These are phyloP conservation scores for Esperia sulphurella DNA, from an alignment of 2,888 invertebrate species.

Conservation along the genomic window DNA sequence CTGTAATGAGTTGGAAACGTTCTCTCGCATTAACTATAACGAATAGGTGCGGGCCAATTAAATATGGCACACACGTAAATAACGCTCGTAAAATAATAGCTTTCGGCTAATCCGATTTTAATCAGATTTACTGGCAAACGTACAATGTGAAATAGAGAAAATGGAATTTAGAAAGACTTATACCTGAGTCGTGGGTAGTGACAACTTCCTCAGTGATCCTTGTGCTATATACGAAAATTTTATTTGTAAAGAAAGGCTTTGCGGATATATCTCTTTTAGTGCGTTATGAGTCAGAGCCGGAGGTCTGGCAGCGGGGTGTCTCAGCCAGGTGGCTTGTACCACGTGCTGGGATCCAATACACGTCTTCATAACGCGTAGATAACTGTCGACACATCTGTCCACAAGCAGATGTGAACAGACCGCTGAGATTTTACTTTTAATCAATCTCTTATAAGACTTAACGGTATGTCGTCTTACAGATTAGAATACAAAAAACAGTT, in stretches of 20 bases:
- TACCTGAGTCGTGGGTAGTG: neutral
- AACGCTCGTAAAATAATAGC: constrained; percentile 49
- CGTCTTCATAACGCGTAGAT: constrained; percentile 39
- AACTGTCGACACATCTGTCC: constrained; percentile 47
- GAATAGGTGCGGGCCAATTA: constrained; percentile 63
- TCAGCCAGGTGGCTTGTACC: constrained; percentile 48
- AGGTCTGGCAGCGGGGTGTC: constrained; percentile 45
- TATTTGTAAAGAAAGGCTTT: constrained; percentile 32
- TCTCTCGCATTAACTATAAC: constrained; percentile 55
- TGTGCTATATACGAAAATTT: constrained; percentile 14
- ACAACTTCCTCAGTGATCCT: constrained; percentile 1
- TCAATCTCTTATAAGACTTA: constrained; percentile 40
- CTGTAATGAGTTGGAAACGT: constrained; percentile 66
- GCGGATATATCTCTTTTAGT: constrained; percentile 33
- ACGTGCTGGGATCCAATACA: constrained; percentile 46
- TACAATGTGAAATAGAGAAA: neutral
- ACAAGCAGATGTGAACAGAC: constrained; percentile 44
- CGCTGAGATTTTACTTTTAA: constrained; percentile 57
- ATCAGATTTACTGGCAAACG: neutral
- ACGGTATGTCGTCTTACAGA: constrained; percentile 10
- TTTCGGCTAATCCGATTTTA: constrained; percentile 41
- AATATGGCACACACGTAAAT: constrained; percentile 63
- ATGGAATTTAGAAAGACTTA: neutral
- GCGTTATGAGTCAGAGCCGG: constrained; percentile 27
- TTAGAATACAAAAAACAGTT: constrained; percentile 36